Percentiles rank a stretch among this genome's conserved stretches.
Evolutionary conservation across 2,797 vertebrate genomes (phyloP).

Genomic region (Lepidocolaptes lacrymiger): DNA sequence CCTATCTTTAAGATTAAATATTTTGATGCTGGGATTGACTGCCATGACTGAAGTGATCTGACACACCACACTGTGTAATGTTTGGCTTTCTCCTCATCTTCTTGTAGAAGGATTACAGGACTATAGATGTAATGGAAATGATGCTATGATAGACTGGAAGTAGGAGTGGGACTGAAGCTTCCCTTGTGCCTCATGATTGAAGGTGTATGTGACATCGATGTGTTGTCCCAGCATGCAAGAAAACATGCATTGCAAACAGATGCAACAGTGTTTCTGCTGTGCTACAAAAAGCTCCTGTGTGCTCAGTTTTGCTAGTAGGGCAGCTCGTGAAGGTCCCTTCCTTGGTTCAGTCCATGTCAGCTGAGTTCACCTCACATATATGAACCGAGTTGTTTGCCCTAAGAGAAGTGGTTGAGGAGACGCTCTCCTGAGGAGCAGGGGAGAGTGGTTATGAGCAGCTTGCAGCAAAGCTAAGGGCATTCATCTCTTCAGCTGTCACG

Average conservation of each 20-base stretch:
- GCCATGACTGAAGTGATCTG: background rate
- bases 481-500: fast-evolving
- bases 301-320: background rate
- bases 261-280: background rate
- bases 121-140: background rate
- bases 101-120: background rate
- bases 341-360: fast-evolving
- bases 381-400: background rate
- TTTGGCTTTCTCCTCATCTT: background rate
- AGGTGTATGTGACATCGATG: background rate
- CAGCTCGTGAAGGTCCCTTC: background rate
- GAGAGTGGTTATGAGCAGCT: background rate
- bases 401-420: background rate
- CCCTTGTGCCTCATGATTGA: background rate
- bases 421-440: background rate
- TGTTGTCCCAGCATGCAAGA: background rate
- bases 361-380: background rate
- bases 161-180: background rate
- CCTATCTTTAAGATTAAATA: background rate
- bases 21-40: background rate
- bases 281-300: background rate
- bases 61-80: background rate
- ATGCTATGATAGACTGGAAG: background rate
- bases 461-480: background rate
- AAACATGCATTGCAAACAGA: background rate